Conservation (phyloP, 2,113 vertebrate genomes). For the Marcusenius ussheri region DNA sequence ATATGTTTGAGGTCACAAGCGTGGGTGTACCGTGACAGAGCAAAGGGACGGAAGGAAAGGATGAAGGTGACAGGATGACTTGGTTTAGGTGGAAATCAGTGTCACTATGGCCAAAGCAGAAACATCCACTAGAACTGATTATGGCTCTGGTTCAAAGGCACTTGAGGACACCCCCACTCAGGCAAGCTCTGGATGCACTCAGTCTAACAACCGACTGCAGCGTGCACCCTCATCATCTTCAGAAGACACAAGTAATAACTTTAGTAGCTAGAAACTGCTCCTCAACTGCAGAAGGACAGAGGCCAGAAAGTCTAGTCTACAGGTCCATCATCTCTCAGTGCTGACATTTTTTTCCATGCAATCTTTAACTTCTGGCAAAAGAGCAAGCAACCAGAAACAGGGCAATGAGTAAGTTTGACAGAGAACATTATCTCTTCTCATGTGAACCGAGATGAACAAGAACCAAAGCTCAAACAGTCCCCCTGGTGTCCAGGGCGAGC, state of each 20-base stretch:
- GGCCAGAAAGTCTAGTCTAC: neutral
- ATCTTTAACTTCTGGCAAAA: neutral
- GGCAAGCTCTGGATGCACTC: neutral
- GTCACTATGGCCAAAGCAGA: neutral
- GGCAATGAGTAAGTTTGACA: neutral
- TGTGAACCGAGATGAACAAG: neutral
- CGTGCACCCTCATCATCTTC: neutral
- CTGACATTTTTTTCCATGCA: neutral
- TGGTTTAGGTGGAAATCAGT: neutral
- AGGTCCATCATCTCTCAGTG: neutral
- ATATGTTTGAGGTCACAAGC: neutral
- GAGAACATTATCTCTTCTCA: neutral
- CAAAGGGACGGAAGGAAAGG: neutral
- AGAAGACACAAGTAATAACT: neutral
- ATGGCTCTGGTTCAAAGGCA: neutral
- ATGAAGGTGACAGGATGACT: neutral
- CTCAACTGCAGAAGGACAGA: neutral
- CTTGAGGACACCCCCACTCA: neutral
- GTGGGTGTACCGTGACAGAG: neutral
- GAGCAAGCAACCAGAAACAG: neutral
- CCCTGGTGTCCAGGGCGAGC: neutral
- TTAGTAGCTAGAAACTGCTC: neutral
- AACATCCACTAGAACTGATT: slow-evolving; percentile 2
- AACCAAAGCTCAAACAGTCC: neutral
- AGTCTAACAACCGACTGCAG: neutral